Evolutionary conservation across 2,888 invertebrate genomes (phyloP).

Genomic region (Drosophila dives): DNA sequence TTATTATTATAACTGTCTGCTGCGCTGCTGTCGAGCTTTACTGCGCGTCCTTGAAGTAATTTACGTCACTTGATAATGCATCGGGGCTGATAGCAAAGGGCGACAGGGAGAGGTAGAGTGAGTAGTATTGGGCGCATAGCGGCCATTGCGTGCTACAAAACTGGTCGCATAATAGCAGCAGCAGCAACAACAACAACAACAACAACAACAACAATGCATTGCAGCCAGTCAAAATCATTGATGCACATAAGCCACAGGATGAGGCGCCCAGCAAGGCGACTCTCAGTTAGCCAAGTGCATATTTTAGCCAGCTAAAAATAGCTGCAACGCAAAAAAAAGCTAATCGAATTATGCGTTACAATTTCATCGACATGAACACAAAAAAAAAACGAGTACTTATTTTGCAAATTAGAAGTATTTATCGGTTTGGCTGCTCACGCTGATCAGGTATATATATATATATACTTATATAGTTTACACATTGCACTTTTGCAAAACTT

Average conservation of each 20-base stretch:
- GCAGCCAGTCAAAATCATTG: conserved; percentile 10
- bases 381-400: neutral
- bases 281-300: conserved; percentile 15
- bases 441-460: neutral
- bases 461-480: neutral
- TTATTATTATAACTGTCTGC: conserved; percentile 68
- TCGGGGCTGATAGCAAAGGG: conserved; percentile 1
- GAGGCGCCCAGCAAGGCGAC: conserved; percentile 24
- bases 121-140: neutral
- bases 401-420: neutral
- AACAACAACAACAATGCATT: neutral
- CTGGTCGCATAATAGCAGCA: conserved; percentile 15
- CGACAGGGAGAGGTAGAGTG: too few species aligned
- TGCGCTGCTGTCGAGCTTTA: conserved; percentile 39
- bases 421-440: neutral
- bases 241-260: conserved; percentile 41
- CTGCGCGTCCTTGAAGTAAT: conserved; percentile 80
- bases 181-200: neutral
- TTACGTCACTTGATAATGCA: conserved; percentile 66
- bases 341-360: neutral
- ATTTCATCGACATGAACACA: neutral
- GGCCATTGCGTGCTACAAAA: conserved; percentile 3
- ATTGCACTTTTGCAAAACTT: neutral
- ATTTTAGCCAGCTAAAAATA: conserved; percentile 23
- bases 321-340: neutral